These are phyloP conservation scores for Macrosiphum euphorbiae DNA, from an alignment of 2,888 invertebrate genomes.

Conservation along the genomic window DNA sequence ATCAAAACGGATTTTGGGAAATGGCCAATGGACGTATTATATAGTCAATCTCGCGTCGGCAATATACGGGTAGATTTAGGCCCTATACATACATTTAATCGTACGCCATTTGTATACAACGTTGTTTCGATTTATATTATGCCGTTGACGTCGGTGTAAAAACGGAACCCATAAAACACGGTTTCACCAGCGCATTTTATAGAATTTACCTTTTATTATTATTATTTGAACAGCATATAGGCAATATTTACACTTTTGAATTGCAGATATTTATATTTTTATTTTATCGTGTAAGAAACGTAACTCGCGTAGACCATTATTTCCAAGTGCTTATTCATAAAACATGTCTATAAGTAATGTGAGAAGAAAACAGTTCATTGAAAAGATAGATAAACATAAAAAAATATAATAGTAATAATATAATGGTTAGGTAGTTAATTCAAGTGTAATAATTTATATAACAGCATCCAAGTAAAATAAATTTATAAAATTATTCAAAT, in stretches of 20 bases:
- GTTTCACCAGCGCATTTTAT: not conserved
- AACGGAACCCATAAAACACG: not conserved
- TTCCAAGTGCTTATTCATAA: not conserved
- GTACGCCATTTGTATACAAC: constrained; percentile 11
- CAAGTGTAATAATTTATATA: no score
- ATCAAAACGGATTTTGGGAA: constrained; percentile 30
- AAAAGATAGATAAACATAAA: not conserved
- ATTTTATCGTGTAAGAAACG: not conserved
- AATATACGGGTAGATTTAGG: constrained; percentile 44
- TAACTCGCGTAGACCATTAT: not conserved
- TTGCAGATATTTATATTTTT: not conserved
- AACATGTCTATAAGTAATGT: not conserved
- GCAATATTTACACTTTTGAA: not conserved
- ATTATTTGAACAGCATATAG: no score
- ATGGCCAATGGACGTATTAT: constrained; percentile 8
- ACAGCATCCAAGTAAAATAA: no score
- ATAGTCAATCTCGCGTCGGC: constrained; percentile 23
- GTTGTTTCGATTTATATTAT: not conserved
- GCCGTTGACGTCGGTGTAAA: not conserved
- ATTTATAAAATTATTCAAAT: not conserved
- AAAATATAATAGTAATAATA: not conserved
- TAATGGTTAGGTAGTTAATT: not conserved
- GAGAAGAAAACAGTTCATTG: not conserved
- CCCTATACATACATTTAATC: constrained; percentile 12
- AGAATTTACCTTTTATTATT: not conserved